Conservation (phyloP, 1,140 invertebrate genomes). For the Macrostomum lignano region DNA sequence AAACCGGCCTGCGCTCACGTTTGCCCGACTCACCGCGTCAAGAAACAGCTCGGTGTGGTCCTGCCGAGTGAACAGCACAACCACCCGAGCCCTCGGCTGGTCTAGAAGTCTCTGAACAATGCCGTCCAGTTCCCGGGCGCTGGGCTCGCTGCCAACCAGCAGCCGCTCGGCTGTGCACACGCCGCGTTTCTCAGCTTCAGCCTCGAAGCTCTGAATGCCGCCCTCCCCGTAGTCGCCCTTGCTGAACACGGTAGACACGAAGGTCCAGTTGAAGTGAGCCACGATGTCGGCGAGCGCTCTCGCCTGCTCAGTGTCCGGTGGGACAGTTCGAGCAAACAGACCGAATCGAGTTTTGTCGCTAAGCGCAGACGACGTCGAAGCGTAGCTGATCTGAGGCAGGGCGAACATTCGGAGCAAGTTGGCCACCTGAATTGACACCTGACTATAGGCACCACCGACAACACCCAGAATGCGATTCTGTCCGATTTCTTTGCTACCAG, state of each 20-base stretch:
- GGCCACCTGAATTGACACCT: conserved; percentile 43
- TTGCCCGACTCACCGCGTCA: conserved; percentile 21
- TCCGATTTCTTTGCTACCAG: conserved; percentile 16
- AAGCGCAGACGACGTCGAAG: conserved; percentile 38
- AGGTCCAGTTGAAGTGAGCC: conserved; percentile 35
- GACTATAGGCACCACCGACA: conserved; percentile 28
- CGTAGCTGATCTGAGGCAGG: conserved; percentile 42
- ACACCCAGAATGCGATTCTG: conserved; percentile 17
- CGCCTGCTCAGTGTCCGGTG: conserved; percentile 39
- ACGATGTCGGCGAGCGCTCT: conserved; percentile 40
- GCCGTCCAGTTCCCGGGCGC: too few species aligned
- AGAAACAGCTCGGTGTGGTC: conserved; percentile 34
- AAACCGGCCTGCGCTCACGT: conserved; percentile 24
- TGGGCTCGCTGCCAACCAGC: too few species aligned
- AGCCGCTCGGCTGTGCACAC: conserved; percentile 45
- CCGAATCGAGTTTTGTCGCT: conserved; percentile 40
- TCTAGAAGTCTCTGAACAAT: conserved; percentile 35
- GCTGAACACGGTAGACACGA: conserved; percentile 38
- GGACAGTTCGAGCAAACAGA: conserved; percentile 37
- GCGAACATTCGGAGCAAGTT: conserved; percentile 37
- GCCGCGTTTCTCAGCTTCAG: conserved; percentile 34
- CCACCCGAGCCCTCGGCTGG: too few species aligned
- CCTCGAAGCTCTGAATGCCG: conserved; percentile 38
- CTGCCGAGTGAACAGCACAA: conserved; percentile 41
- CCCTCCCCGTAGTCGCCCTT: conserved; percentile 39